Evolutionary conservation across 1,140 invertebrate species (phyloP).

Genomic region (Tyrophagus putrescentiae): DNA sequence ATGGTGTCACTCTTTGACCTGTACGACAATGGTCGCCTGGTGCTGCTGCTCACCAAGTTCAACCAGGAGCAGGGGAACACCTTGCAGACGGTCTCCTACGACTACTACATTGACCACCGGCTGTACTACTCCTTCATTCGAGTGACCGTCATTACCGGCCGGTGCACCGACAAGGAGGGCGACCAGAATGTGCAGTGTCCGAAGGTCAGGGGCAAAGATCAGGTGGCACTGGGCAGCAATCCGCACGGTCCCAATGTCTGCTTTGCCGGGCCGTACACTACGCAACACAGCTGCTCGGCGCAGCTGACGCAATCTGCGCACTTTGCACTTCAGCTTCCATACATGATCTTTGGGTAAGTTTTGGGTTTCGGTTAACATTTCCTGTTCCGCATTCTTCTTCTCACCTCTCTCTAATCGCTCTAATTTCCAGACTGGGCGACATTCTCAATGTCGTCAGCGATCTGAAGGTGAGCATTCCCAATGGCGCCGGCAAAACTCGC

Average conservation of each 20-base stretch:
- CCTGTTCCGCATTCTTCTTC: too few relatives aligned
- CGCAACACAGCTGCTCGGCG: constrained; percentile 55
- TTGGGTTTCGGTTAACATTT: too few relatives aligned
- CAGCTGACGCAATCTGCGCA: constrained; percentile 84
- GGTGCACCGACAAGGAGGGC: constrained; percentile 29
- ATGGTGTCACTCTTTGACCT: constrained; percentile 85
- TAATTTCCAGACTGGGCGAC: too few relatives aligned
- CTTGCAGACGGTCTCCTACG: constrained; percentile 49
- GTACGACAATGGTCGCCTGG: constrained; percentile 49
- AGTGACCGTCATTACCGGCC: constrained; percentile 74
- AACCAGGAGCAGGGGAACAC: constrained; percentile 27
- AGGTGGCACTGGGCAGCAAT: constrained; percentile 68
- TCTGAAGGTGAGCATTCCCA: constrained; percentile 61
- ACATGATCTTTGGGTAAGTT: constrained; percentile 81
- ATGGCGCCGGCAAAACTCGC: constrained; percentile 13
- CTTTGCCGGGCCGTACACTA: constrained; percentile 66
- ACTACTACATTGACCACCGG: constrained; percentile 69
- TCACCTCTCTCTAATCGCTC: too few relatives aligned
- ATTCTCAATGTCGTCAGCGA: constrained; percentile 93
- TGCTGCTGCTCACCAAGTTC: constrained; percentile 17
- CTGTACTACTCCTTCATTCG: constrained; percentile 91
- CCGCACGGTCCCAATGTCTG: constrained; percentile 69
- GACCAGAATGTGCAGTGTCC: constrained; percentile 31
- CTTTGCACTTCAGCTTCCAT: constrained; percentile 77
- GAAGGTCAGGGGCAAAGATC: constrained; percentile 39